Conservation (phyloP, 1,140 invertebrate genomes). For the Drosophila kanapiae region DNA sequence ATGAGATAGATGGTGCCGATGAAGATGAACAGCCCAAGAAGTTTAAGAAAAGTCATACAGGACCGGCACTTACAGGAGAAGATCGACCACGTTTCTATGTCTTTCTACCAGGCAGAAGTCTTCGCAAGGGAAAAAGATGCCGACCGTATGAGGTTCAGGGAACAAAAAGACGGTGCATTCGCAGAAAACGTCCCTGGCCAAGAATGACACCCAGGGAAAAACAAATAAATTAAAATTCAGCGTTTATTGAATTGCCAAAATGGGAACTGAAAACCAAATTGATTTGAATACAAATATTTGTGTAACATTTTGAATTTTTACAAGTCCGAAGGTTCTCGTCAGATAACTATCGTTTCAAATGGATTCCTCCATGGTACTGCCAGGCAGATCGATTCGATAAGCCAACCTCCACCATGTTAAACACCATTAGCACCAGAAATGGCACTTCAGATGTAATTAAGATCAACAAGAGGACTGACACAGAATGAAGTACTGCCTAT, state of each 20-base stretch:
- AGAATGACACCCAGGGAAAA: too few relatives aligned
- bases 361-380: not conserved
- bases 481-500: not conserved
- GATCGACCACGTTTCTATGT: constrained; percentile 21
- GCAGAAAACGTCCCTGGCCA: not conserved
- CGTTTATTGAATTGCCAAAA: too few relatives aligned
- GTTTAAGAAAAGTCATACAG: not conserved
- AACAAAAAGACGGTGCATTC: constrained; percentile 43
- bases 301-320: not conserved
- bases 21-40: not conserved
- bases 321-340: not conserved
- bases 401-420: not conserved
- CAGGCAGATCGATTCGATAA: constrained; percentile 1
- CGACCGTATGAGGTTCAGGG: constrained; percentile 50
- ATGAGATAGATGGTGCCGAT: not conserved
- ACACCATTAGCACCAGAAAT: not conserved
- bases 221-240: too few relatives aligned
- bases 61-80: constrained; percentile 1
- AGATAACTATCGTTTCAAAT: not conserved
- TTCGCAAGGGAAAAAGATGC: constrained; percentile 6
- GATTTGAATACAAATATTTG: not conserved
- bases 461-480: not conserved
- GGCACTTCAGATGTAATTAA: not conserved
- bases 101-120: constrained; percentile 40
- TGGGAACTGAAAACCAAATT: too few relatives aligned